Percentiles rank a stretch among this genome's conserved stretches.
These are phyloP conservation scores for Conus canariensis DNA, from an alignment of 2,888 invertebrate species.

Conservation along the genomic window DNA sequence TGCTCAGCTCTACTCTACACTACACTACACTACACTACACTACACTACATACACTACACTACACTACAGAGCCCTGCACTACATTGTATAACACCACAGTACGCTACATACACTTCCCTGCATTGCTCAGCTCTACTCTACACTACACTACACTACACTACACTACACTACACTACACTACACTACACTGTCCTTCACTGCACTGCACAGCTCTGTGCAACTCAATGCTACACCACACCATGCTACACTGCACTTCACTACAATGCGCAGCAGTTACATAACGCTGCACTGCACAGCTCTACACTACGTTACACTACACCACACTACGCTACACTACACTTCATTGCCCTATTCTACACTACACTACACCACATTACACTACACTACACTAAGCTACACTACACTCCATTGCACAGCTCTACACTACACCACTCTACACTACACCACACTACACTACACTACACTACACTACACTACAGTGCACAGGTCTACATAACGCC, in stretches of 20 bases:
- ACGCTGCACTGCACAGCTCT: not conserved
- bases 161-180: constrained; percentile 4
- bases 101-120: not conserved
- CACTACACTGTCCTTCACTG: not conserved
- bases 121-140: not conserved
- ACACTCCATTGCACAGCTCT: not conserved
- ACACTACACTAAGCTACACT: constrained; percentile 1
- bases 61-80: not conserved
- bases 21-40: constrained; percentile 1
- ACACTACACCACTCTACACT: constrained; percentile 8
- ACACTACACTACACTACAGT: not conserved
- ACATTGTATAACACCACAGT: not conserved
- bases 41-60: not conserved
- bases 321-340: constrained; percentile 18
- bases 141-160: not conserved
- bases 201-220: not conserved
- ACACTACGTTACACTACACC: constrained; percentile 3
- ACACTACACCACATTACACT: not conserved
- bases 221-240: not conserved
- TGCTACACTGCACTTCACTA: not conserved
- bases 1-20: not conserved
- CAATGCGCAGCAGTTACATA: not conserved
- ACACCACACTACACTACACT: not conserved
- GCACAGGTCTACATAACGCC: not conserved
- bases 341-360: not conserved